phyloP scores from a whole-genome alignment of 1,140 invertebrate species.

The Thaumetopoea pityocampa region DNA sequence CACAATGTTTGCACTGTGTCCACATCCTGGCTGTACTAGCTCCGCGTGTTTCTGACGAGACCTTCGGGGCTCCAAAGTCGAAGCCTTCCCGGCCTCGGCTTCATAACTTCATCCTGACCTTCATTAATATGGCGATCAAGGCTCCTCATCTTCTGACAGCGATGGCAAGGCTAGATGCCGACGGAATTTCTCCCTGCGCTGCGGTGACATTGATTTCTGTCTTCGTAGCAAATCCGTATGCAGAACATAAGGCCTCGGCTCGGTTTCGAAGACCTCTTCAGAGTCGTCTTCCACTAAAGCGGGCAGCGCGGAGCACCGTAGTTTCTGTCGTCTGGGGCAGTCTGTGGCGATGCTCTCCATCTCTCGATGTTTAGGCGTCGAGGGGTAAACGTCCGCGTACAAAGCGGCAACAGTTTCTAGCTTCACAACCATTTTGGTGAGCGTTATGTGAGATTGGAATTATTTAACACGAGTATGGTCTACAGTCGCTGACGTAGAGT shows the following conservation, averaged over 20 bases:
- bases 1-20: too few species aligned
- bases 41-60: conserved; percentile 9
- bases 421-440: conserved; percentile 61
- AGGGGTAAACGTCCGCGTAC: conserved; percentile 61
- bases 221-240: conserved; percentile 45
- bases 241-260: conserved; percentile 42
- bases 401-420: conserved; percentile 52
- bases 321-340: conserved; percentile 44
- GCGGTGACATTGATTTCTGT: conserved; percentile 61
- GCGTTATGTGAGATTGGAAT: conserved; percentile 21
- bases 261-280: conserved; percentile 50
- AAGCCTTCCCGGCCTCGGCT: conserved; percentile 29
- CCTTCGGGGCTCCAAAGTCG: conserved; percentile 6
- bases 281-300: conserved; percentile 64
- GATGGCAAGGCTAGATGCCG: conserved; percentile 58
- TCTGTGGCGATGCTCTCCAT: conserved; percentile 35
- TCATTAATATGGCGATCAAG: conserved; percentile 38
- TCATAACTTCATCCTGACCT: conserved; percentile 48
- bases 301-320: conserved; percentile 35
- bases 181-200: conserved; percentile 45
- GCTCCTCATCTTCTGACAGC: conserved; percentile 65
- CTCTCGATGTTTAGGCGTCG: conserved; percentile 44
- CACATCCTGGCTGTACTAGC: conserved; percentile 17
- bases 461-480: conserved; percentile 3
- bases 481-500: conserved; percentile 36